Conservation (phyloP, 92 coral and sea anemone species). For the Muricea muricata region DNA sequence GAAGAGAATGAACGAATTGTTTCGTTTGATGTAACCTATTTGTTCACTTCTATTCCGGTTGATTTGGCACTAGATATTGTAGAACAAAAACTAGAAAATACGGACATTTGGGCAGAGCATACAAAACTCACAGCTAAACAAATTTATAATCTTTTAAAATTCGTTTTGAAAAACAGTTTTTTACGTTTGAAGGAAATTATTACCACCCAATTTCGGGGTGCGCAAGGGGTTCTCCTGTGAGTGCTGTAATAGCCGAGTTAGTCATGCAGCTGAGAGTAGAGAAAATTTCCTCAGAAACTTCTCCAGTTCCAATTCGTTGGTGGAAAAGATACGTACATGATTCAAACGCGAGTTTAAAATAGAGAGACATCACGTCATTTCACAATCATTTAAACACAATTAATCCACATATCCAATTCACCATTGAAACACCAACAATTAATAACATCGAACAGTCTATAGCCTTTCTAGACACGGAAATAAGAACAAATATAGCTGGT, state of each 20-base stretch:
- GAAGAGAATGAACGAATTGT: too few species aligned
- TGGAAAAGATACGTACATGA: neutral
- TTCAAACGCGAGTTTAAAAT: conserved; percentile 19
- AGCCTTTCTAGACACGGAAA: conserved; percentile 36
- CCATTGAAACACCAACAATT: neutral
- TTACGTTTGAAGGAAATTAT: too few species aligned
- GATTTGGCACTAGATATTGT: too few species aligned
- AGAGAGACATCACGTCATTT: neutral
- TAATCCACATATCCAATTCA: conserved; percentile 33
- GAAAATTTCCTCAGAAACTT: neutral
- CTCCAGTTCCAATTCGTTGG: neutral
- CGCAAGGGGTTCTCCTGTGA: neutral
- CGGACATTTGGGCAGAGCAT: too few species aligned
- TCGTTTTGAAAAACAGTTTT: too few species aligned
- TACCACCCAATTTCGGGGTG: neutral
- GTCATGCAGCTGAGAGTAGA: neutral
- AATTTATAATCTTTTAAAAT: too few species aligned
- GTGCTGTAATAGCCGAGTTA: neutral
- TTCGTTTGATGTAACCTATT: too few species aligned
- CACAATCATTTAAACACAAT: conserved; percentile 28
- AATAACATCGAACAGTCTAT: neutral
- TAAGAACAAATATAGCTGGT: neutral
- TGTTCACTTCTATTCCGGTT: too few species aligned
- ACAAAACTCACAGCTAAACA: too few species aligned
- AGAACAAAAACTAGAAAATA: too few species aligned